Base-by-base conservation (phyloP, 2,113 vertebrate species). In the Rostratula benghalensis region DNA sequence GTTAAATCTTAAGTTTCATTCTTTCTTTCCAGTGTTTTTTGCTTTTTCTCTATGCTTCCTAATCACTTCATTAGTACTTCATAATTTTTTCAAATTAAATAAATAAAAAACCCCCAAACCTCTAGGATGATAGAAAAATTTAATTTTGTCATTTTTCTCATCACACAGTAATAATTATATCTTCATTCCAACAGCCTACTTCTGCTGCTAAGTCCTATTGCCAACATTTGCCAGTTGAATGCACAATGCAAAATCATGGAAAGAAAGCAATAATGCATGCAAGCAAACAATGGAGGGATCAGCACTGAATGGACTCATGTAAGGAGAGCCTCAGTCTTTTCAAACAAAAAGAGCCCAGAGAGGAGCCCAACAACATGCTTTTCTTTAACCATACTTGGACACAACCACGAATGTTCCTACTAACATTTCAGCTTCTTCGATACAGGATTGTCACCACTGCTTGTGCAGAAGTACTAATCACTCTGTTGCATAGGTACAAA, bases 211-310 rank as follows among this genome's bases (percentile, higher is more conserved):
- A 80, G 8, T 70, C 31, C 78, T 56, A 33, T 17, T 70, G 71
- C 39, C 80, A 83, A 15, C 57, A 56, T 69, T 91, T 82, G 54
- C 81, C 92, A 79, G 65, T 9, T 93, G 73, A 87, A 18, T 11
- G 33, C 61, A 33, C 76, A 69, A 70, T 41, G 61, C 45, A 85
- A 33, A 88, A 92, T 5, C 1, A 4, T 75, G 76, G 85, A 57
- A 95, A 90, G 83, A 10, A 64, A 90, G 75, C 48, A 85, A 41
- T 63, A 86, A 60, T 30, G 63, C 53, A 73, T 28, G 41, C 79
- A 87, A 56, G 30, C 54, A 70, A 77, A 95, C 76, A 96, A 93
- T 68, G 79, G 63, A 84, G 28, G 76, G 90, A 91, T 95, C 84
- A 91, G 71, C n/a, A 39, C 39, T 80, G 65, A 95, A 93, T 30